Conservation (phyloP, 2,113 vertebrate species). For the Stigmatopora argus region DNA sequence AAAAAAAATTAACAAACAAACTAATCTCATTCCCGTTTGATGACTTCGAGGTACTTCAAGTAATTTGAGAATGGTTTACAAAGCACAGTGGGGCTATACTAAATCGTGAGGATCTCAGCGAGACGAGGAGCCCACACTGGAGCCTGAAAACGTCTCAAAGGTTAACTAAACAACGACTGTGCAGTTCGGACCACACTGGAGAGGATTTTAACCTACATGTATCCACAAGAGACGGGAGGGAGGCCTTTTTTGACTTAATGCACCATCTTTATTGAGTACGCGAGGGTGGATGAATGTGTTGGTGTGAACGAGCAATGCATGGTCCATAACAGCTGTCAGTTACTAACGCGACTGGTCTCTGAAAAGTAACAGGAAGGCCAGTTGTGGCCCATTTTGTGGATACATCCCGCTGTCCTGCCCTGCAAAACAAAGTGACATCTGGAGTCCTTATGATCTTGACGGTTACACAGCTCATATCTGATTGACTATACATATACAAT, state of each 20-base stretch:
- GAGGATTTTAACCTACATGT: constrained; percentile 77
- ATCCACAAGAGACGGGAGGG: constrained; percentile 71
- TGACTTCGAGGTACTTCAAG: neutral
- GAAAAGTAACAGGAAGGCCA: constrained; percentile 14
- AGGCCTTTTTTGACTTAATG: constrained; percentile 82
- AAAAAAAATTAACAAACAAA: no score
- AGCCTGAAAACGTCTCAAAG: constrained; percentile 77
- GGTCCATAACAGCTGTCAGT: constrained; percentile 25
- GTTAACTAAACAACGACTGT: constrained; percentile 92
- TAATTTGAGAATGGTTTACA: constrained; percentile 21
- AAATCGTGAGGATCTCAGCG: constrained; percentile 47
- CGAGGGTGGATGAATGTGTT: constrained; percentile 56
- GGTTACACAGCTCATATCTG: constrained; percentile 31
- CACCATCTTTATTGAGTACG: constrained; percentile 72
- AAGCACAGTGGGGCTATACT: constrained; percentile 46
- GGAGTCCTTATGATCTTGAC: constrained; percentile 60
- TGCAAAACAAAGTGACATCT: constrained; percentile 59
- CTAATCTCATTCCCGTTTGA: no score
- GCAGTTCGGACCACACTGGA: constrained; percentile 88
- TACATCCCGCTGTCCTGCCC: constrained; percentile 36
- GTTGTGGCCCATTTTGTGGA: constrained; percentile 32
- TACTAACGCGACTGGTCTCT: constrained; percentile 13
- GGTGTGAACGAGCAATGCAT: neutral
- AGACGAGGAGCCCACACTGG: constrained; percentile 68
- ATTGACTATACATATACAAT: constrained; percentile 15